Evolutionary conservation across 2,888 invertebrate species (phyloP), one percentile per base, ranked within the genome.

Genomic region (Macrophya alboannulata): DNA sequence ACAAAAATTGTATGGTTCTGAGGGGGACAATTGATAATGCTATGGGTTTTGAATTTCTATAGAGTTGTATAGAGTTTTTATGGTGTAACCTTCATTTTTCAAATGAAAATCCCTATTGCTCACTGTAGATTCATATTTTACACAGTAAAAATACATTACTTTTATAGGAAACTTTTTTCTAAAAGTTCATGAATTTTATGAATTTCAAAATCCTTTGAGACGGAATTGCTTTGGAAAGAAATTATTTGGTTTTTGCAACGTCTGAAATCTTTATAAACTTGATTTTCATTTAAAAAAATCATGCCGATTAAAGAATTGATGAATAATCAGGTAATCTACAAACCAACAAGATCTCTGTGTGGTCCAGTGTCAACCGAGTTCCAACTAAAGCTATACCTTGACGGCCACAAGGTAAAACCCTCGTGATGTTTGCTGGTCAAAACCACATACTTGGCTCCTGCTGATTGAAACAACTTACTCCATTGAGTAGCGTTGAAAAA

Each of bases 401-500:
- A 95, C 9, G 95, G 95, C 95, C 96, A 96, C 86, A 95, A 91
- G 3, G 95, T 95, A 89, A 94, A 96, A 2, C 96, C 96, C 91
- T 96, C 96, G 91, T 96, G 96, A 91, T 96, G 96, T 90, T 96
- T 96, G 87, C 95, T 95, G 0, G 96, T 96, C 72, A 96, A 90
- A 1, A 96, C 96, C 9, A 96, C 92, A 89, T 96, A 96, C 97
- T 96, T 97, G 74, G 99, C 99, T 77, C 99, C 99, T 68, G 99
- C 96, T 86, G 96, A 96, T 79, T 95, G 93, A 90, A 99, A 97
- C 15, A 99, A 94, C 84, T 96, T 94, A 0, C 97, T 98, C 98
- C 99, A 99, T 89, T 96, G 94, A 0, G 95, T 94, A 0, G 99
- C 96, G 92, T 99, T 95, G 91, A 97, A 99, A 90, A 99, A 97